A percentile compares a stretch with the other conserved stretches of the same genome.
These are phyloP conservation scores for Microchirus variegatus DNA, from an alignment of 2,797 vertebrate genomes.

Conservation along the genomic window DNA sequence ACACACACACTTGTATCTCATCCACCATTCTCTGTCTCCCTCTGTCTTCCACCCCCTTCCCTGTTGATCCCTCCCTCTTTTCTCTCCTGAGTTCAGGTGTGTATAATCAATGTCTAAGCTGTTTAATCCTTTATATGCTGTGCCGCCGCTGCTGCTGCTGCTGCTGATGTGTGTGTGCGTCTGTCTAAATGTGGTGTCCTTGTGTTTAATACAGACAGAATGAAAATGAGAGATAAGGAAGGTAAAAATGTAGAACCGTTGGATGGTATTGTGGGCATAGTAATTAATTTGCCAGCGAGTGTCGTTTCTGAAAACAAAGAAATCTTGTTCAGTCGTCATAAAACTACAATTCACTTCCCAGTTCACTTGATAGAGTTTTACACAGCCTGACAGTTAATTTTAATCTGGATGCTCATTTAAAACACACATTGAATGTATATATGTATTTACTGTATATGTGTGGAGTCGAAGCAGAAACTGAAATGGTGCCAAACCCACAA, in stretches of 20 bases:
- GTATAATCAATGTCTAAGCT: constrained; percentile 69
- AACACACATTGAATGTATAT: too few species aligned
- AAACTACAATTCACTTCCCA: too few species aligned
- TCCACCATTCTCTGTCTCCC: not conserved
- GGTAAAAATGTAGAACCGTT: constrained; percentile 7
- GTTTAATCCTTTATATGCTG: constrained; percentile 59
- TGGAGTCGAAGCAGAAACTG: not conserved
- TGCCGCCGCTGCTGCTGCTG: not conserved
- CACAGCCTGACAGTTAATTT: too few species aligned
- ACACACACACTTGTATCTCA: constrained; percentile 4
- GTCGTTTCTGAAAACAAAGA: not conserved
- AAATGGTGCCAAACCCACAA: not conserved
- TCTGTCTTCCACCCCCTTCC: constrained; percentile 12
- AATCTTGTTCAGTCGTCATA: too few species aligned
- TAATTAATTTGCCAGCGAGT: constrained; percentile 35
- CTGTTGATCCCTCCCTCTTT: constrained; percentile 38
- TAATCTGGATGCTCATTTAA: not conserved
- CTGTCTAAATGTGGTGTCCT: constrained; percentile 44
- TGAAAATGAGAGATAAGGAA: constrained; percentile 48
- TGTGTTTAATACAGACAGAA: constrained; percentile 48
- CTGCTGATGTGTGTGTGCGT: constrained; percentile 18
- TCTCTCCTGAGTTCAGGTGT: constrained; percentile 61
- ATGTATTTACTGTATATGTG: not conserved
- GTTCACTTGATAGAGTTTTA: too few species aligned
- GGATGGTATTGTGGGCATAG: constrained; percentile 21